Evolutionary conservation across 2,888 invertebrate genomes (phyloP), one percentile per base, ranked within the genome.

Genomic region (Callosobruchus maculatus): DNA sequence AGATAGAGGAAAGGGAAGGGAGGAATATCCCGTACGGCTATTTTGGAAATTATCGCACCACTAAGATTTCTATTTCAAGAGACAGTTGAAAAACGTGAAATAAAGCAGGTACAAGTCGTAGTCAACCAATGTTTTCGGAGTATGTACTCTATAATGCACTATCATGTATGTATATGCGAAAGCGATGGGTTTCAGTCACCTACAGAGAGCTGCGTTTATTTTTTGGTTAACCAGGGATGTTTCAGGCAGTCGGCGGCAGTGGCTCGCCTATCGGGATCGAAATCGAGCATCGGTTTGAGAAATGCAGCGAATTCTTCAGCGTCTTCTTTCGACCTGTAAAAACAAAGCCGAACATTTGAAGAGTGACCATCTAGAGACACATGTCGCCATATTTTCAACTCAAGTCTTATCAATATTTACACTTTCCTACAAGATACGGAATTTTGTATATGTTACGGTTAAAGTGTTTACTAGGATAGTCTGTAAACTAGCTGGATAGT

Each of bases 251-350:
- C 94, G 78, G 93, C 94, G 78, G 99, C 99, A 77, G 97, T 97
- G 81, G 97, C 98, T 82, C 99, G 93, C 85, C 93, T 91, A 83
- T 92, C 93, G 71, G 98, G 97, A 89, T 99, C 97, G 88, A 97
- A 99, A 83, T 95, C 94, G 83, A 99, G 91, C 99, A 99, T 99
- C 75, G 99, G 99, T 85, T 93, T 92, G 80, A 99, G 90, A 88
- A 99, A 99, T 85, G 95, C 93, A 71, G 97, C 94, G 90, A 99
- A 99, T 79, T 94, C 95, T 81, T 92, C 92, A 71, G 99, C 99
- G 85, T 97, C 95, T 78, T 92, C 91, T 76, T 92, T 90, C 83
- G 93, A 91, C 49, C 49, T 49, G 49, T 7, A 49, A 49, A 5
- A 49, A 49, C 9, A 49, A 13, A 49, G 7, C 7, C 26, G 26